phyloP scores from a whole-genome alignment of 53 echinoderm and acorn worm species.

The Actinopyga echinites region DNA sequence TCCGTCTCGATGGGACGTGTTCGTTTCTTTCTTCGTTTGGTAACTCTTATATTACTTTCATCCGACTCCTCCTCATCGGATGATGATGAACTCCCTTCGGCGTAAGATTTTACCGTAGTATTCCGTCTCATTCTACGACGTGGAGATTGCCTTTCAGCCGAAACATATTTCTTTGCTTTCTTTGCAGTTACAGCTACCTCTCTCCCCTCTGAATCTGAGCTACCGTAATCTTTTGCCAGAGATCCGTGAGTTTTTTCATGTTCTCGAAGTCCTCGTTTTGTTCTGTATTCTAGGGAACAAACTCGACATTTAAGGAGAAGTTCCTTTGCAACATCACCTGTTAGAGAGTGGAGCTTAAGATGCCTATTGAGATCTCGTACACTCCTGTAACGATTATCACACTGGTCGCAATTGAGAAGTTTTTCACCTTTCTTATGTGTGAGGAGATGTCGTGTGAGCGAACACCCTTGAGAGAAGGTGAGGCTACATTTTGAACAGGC shows the following conservation, averaged over 20 bases:
- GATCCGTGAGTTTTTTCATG: conserved; percentile 17
- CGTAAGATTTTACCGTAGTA: not conserved
- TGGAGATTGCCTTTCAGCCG: not conserved
- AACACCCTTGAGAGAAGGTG: conserved; percentile 3
- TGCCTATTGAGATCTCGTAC: conserved; percentile 13
- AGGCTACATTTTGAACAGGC: conserved; percentile 29
- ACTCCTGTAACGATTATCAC: conserved; percentile 18
- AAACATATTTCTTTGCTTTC: not conserved
- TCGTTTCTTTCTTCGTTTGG: not conserved
- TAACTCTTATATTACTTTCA: not conserved
- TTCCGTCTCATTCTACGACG: not conserved
- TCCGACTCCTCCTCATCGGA: too few relatives aligned
- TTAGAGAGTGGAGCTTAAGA: not conserved
- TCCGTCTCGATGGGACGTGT: not conserved
- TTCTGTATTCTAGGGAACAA: not conserved
- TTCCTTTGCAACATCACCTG: not conserved
- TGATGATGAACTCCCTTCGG: not conserved
- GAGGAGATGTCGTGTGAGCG: not conserved
- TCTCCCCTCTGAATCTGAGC: not conserved
- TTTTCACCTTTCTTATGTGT: conserved; percentile 22
- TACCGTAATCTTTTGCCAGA: not conserved
- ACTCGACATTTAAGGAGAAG: not conserved
- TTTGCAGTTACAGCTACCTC: not conserved
- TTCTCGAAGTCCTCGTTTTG: not conserved
- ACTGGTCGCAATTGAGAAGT: conserved; percentile 7